phyloP scores from a whole-genome alignment of 2,888 invertebrate genomes.

The Euplagia quadripunctaria region DNA sequence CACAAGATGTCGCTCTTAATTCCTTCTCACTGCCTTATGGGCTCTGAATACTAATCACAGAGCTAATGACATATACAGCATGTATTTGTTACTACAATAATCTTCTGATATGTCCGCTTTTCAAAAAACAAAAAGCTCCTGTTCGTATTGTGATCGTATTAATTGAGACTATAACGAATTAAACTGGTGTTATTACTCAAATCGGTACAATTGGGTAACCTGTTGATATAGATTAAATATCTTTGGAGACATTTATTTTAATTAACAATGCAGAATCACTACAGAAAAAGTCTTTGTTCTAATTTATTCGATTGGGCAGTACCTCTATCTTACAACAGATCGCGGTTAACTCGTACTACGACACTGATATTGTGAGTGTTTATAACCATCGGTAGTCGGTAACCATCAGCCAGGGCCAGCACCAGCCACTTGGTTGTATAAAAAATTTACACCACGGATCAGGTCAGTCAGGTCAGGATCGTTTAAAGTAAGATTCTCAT shows the following conservation, averaged over 20 bases:
- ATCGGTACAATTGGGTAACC: slow-evolving; percentile 8
- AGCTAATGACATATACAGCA: slow-evolving; percentile 51
- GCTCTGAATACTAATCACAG: slow-evolving; percentile 79
- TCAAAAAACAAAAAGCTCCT: slow-evolving; percentile 24
- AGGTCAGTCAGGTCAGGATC: background rate
- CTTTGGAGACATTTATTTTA: background rate
- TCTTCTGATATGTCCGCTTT: slow-evolving; percentile 32
- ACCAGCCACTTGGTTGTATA: background rate
- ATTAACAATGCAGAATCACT: background rate
- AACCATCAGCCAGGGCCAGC: background rate
- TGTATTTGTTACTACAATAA: slow-evolving; percentile 44
- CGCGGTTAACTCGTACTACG: background rate
- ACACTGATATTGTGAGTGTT: background rate
- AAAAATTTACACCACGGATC: background rate
- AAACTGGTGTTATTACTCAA: slow-evolving; percentile 37
- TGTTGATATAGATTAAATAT: background rate
- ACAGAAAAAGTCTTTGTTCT: too few species aligned
- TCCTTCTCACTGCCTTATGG: slow-evolving; percentile 82
- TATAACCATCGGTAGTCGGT: background rate
- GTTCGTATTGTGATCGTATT: slow-evolving; percentile 42
- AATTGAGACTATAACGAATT: slow-evolving; percentile 43
- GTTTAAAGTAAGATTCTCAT: background rate
- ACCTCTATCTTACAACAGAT: background rate
- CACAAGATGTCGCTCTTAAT: slow-evolving; percentile 84
- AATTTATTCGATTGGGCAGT: too few species aligned